Evolutionary conservation across 2,888 invertebrate genomes (phyloP).

Genomic region (Thysanoteuthis rhombus): DNA sequence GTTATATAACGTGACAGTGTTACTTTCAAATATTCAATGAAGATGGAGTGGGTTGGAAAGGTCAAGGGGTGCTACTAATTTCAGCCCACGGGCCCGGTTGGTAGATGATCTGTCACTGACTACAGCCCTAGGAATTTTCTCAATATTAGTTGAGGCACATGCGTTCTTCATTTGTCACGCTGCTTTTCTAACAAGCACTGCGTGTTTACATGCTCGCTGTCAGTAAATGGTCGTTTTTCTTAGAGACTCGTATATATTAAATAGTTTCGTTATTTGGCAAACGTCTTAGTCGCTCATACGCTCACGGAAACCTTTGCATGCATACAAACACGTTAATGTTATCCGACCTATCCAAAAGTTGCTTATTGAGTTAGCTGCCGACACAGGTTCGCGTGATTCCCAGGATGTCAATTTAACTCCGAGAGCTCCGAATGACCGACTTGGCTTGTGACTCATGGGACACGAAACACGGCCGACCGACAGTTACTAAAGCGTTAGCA

Average conservation of each 20-base stretch:
- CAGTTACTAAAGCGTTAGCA: not conserved
- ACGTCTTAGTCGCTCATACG: not conserved
- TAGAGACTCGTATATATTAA: not conserved
- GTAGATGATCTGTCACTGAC: too few species aligned
- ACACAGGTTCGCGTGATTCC: not conserved
- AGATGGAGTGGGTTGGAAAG: too few species aligned
- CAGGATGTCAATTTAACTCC: not conserved
- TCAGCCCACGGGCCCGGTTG: too few species aligned
- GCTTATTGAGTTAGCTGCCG: not conserved
- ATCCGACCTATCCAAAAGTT: not conserved
- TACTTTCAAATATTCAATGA: too few species aligned
- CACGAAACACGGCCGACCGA: not conserved
- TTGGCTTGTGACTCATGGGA: not conserved
- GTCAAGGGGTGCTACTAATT: too few species aligned
- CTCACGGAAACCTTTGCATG: not conserved
- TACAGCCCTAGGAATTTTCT: not conserved
- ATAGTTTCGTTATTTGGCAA: not conserved
- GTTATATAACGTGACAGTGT: too few species aligned
- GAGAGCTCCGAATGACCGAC: not conserved
- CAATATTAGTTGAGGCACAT: not conserved
- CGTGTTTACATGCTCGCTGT: not conserved
- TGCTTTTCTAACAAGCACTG: rapidly evolving
- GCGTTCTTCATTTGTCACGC: not conserved
- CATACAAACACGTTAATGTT: not conserved
- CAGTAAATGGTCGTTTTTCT: not conserved